Evolutionary conservation across 2,888 invertebrate species (phyloP).

Genomic region (Automeris io): DNA sequence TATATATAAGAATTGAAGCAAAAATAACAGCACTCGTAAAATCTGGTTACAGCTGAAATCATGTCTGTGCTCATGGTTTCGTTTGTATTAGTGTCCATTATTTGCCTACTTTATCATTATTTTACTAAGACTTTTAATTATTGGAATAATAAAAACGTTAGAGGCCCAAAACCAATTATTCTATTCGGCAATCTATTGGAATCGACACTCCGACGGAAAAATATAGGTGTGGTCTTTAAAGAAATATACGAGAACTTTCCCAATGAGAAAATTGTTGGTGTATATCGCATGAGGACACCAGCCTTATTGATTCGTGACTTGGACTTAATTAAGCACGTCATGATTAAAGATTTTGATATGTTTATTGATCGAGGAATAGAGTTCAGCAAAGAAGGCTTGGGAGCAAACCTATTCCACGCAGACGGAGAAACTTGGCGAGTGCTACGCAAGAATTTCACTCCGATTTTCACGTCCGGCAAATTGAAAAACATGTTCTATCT

Average conservation of each 20-base stretch:
- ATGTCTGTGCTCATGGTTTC: too few species aligned
- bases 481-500: slow-evolving; percentile 30
- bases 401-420: slow-evolving; percentile 29
- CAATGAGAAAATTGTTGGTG: slow-evolving; percentile 26
- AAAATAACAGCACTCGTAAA: too few species aligned
- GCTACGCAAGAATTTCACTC: slow-evolving; percentile 28
- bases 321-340: slow-evolving; percentile 30
- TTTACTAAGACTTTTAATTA: slow-evolving; percentile 17
- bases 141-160: slow-evolving; percentile 21
- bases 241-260: slow-evolving; percentile 21
- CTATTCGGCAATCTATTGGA: slow-evolving; percentile 26
- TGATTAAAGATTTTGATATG: slow-evolving; percentile 32
- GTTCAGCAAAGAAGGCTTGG: slow-evolving; percentile 27
- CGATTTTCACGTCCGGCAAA: slow-evolving; percentile 34
- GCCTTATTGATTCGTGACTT: slow-evolving; percentile 28
- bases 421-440: slow-evolving; percentile 30
- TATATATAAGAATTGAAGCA: too few species aligned
- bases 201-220: slow-evolving; percentile 13
- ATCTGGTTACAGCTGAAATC: too few species aligned
- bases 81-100: slow-evolving; percentile 15
- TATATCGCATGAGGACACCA: slow-evolving; percentile 24
- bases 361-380: slow-evolving; percentile 31
- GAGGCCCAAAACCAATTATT: slow-evolving; percentile 20
- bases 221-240: slow-evolving; percentile 15
- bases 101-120: slow-evolving; percentile 14